Conservation (phyloP, 2,113 vertebrate species). For the Ceyx cyanopectus region DNA sequence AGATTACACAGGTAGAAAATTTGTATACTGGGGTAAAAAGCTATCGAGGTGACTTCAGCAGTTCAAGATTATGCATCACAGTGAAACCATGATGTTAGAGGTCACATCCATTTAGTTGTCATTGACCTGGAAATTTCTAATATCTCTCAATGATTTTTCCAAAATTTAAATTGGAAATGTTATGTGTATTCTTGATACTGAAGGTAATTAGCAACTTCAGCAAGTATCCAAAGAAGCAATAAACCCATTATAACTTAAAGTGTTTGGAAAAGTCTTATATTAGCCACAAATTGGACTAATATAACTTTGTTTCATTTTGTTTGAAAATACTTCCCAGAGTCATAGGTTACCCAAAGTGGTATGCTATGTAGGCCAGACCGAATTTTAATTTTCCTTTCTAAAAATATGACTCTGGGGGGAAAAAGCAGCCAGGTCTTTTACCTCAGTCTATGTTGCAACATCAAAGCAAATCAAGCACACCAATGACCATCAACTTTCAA, state of each 20-base stretch:
- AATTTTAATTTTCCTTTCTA: neutral
- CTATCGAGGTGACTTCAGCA: neutral
- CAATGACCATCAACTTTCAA: neutral
- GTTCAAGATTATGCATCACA: neutral
- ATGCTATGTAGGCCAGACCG: neutral
- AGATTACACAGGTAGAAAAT: neutral
- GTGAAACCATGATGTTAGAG: neutral
- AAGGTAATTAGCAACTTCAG: neutral
- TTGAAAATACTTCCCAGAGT: neutral
- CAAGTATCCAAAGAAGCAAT: neutral
- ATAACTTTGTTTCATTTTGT: neutral
- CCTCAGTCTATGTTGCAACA: neutral
- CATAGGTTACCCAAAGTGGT: neutral
- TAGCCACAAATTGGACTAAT: neutral
- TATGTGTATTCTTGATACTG: neutral
- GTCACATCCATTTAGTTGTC: neutral
- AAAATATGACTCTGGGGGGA: neutral
- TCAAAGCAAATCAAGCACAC: neutral
- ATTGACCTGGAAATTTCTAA: neutral
- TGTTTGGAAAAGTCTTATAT: neutral
- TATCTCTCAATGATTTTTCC: neutral
- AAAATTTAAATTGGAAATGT: neutral
- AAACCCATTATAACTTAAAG: neutral
- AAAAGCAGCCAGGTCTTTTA: neutral
- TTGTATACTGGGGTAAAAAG: neutral